Conservation (phyloP, 2,888 invertebrate genomes). For the Catotricha subobsoleta region DNA sequence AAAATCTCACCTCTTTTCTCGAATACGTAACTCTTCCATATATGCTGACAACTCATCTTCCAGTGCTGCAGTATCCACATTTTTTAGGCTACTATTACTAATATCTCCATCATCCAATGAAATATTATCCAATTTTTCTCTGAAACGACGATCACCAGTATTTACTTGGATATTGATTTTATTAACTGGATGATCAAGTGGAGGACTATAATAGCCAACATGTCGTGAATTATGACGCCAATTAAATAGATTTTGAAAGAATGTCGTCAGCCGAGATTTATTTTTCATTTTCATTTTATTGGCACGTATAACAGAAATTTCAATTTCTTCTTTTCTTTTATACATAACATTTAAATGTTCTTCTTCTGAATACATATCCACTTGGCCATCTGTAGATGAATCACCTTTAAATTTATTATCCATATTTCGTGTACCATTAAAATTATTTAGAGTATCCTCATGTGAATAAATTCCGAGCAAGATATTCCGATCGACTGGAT, state of each 20-base stretch:
- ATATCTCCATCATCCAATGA: slow-evolving; percentile 6
- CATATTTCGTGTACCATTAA: not conserved
- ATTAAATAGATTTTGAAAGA: slow-evolving; percentile 4
- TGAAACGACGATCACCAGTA: not conserved
- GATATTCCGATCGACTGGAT: not conserved
- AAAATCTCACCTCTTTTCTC: slow-evolving; percentile 2
- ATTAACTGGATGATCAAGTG: not conserved
- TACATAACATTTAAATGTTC: not conserved
- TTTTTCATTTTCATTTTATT: not conserved
- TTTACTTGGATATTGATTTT: not conserved
- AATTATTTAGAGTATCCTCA: not conserved
- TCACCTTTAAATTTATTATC: not conserved
- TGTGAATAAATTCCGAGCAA: not conserved
- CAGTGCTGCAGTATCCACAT: slow-evolving; percentile 7
- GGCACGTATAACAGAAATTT: not conserved
- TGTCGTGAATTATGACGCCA: slow-evolving; percentile 1
- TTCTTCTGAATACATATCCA: not conserved
- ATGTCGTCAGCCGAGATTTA: not conserved
- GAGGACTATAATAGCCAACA: slow-evolving; percentile 6
- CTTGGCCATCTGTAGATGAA: not conserved
- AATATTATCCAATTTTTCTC: not conserved
- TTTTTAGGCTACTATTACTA: slow-evolving; percentile 9
- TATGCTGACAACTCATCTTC: slow-evolving; percentile 48
- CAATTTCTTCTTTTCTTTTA: slow-evolving; percentile 1
- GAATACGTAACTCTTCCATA: not conserved